A percentile compares a stretch with the other conserved stretches of the same genome.
Conservation (phyloP, 2,797 vertebrate species). For the Neopelma chrysocephalum region DNA sequence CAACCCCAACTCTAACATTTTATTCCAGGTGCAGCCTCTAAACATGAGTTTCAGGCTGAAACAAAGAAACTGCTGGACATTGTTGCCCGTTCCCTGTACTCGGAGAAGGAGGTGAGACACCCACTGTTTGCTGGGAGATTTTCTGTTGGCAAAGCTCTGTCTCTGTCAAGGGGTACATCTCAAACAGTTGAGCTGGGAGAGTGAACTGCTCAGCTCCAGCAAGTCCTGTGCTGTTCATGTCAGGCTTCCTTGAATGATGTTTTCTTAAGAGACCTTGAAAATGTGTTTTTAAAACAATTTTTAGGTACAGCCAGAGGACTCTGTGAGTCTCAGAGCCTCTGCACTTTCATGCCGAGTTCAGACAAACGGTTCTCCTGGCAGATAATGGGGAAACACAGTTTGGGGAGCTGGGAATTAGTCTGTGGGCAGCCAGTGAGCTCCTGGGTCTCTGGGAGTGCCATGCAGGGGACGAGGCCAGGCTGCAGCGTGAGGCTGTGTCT, state of each 20-base stretch:
- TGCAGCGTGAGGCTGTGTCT: background rate
- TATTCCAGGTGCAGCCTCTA: slow-evolving; percentile 82
- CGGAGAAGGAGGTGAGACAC: slow-evolving; percentile 90
- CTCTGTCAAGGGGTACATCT: background rate
- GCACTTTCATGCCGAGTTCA: background rate
- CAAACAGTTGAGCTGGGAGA: background rate
- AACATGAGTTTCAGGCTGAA: slow-evolving; percentile 96
- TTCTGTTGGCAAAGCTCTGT: background rate
- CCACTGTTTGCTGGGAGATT: background rate
- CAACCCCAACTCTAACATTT: background rate
- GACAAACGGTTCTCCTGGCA: background rate
- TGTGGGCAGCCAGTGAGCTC: background rate
- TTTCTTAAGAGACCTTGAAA: background rate
- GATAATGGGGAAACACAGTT: background rate
- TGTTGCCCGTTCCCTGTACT: slow-evolving; percentile 94
- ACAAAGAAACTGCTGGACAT: slow-evolving; percentile 97
- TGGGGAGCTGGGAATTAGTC: background rate
- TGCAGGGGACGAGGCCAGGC: background rate
- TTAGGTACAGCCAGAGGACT: background rate
- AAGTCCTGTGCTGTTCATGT: background rate
- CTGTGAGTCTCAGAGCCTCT: background rate
- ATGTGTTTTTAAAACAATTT: background rate
- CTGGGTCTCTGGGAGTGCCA: background rate
- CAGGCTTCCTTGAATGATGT: background rate
- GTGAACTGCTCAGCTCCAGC: background rate